These are phyloP conservation scores for Phyllostomus hastatus DNA, from an alignment of 2,113 vertebrate species.

Conservation along the genomic window DNA sequence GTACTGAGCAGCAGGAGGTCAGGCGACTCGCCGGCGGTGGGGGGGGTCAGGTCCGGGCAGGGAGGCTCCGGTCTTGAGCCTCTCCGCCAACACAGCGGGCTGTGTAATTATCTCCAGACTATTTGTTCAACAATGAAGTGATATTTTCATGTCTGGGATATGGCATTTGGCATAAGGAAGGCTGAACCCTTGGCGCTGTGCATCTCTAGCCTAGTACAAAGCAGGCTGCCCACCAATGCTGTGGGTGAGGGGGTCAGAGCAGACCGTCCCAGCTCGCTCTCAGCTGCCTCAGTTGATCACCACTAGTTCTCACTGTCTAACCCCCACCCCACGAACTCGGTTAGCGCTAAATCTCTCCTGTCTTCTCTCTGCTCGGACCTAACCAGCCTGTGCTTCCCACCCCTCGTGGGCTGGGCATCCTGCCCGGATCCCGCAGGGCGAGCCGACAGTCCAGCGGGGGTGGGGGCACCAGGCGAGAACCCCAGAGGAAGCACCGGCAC, in stretches of 20 bases:
- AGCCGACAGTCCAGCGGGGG: background rate
- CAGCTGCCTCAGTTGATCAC: background rate
- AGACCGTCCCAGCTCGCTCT: background rate
- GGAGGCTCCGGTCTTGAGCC: background rate
- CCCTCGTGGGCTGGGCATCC: background rate
- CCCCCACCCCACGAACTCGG: background rate
- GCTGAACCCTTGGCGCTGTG: background rate
- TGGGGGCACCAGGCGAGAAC: background rate
- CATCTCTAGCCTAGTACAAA: background rate
- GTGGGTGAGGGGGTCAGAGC: background rate
- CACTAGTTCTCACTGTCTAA: background rate
- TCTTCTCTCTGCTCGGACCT: background rate
- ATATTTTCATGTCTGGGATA: background rate
- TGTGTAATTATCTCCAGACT: background rate
- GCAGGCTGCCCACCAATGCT: background rate
- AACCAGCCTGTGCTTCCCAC: background rate
- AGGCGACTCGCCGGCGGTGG: background rate
- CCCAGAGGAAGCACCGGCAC: background rate
- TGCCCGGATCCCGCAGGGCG: background rate
- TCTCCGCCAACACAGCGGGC: background rate
- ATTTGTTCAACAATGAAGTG: background rate
- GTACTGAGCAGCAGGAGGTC: background rate
- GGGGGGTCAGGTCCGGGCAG: background rate
- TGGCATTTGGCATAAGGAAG: background rate
- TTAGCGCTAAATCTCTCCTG: background rate